Conservation (phyloP, 2,888 invertebrate genomes). For the Nymphalis polychloros region DNA sequence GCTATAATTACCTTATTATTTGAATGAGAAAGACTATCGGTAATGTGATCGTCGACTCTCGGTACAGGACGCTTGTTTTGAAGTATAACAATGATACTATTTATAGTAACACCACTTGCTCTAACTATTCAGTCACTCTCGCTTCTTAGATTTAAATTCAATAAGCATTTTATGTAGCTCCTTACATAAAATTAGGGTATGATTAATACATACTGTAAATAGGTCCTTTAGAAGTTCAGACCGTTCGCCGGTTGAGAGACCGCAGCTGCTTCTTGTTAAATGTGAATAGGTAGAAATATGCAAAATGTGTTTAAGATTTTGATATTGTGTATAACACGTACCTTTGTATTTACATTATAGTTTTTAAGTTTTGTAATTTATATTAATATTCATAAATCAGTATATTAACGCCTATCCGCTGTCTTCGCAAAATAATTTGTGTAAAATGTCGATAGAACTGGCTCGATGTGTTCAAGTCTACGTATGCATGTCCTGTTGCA, state of each 20-base stretch:
- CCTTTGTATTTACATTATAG: too few species aligned
- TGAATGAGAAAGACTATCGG: constrained; percentile 2
- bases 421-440: neutral
- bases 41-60: too few species aligned
- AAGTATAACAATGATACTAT: too few species aligned
- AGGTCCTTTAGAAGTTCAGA: constrained; percentile 21
- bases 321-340: too few species aligned
- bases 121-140: too few species aligned
- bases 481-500: constrained; percentile 12
- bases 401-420: neutral
- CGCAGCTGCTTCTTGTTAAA: constrained; percentile 21
- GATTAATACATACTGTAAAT: constrained; percentile 10
- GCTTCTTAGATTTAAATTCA: neutral
- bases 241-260: constrained; percentile 10
- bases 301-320: too few species aligned
- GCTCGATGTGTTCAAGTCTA: constrained; percentile 10
- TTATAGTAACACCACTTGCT: neutral
- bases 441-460: constrained; percentile 11
- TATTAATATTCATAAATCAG: too few species aligned
- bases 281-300: neutral
- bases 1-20: too few species aligned
- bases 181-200: constrained; percentile 4
- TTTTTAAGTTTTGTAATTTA: too few species aligned
- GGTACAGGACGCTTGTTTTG: neutral
- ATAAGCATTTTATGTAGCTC: neutral